These are phyloP conservation scores for Ernsta delagoae DNA, from an alignment of 2,888 invertebrate species.

Conservation along the genomic window DNA sequence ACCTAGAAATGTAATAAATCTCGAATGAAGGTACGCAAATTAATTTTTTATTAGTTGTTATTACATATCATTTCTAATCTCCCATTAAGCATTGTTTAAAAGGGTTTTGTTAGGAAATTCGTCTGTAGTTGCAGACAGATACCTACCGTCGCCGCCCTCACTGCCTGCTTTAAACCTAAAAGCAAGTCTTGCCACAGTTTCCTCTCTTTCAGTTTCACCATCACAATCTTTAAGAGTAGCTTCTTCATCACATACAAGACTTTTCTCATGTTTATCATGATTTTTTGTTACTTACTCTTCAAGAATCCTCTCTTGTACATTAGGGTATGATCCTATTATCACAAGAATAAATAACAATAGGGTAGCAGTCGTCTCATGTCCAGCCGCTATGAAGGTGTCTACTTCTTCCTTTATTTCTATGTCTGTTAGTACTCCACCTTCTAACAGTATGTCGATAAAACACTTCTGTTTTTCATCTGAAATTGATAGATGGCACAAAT, in stretches of 20 bases:
- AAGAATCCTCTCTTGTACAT: constrained; percentile 53
- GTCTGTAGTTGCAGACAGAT: too few relatives aligned
- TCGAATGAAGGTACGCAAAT: constrained; percentile 8
- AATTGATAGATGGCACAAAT: background rate
- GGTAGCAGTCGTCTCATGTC: constrained; percentile 22
- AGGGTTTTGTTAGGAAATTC: too few relatives aligned
- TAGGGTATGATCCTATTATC: constrained; percentile 43
- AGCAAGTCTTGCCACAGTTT: too few relatives aligned
- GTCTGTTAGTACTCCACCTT: constrained; percentile 20
- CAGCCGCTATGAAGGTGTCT: constrained; percentile 26
- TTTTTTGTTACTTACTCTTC: constrained; percentile 45
- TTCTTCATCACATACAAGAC: too few relatives aligned
- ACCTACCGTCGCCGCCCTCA: too few relatives aligned
- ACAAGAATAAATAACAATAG: constrained; percentile 3
- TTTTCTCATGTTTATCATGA: too few relatives aligned
- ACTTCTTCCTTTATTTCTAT: constrained; percentile 26
- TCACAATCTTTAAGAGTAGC: too few relatives aligned
- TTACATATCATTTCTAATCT: too few relatives aligned
- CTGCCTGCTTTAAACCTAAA: too few relatives aligned
- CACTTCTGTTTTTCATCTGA: constrained; percentile 50
- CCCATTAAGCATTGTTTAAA: too few relatives aligned
- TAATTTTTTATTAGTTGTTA: background rate
- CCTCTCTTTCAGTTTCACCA: too few relatives aligned
- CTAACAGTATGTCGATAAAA: constrained; percentile 44
- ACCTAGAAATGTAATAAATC: constrained; percentile 43